Base-by-base conservation (phyloP, 2,113 vertebrate genomes). In the Dermatemys mawii region DNA sequence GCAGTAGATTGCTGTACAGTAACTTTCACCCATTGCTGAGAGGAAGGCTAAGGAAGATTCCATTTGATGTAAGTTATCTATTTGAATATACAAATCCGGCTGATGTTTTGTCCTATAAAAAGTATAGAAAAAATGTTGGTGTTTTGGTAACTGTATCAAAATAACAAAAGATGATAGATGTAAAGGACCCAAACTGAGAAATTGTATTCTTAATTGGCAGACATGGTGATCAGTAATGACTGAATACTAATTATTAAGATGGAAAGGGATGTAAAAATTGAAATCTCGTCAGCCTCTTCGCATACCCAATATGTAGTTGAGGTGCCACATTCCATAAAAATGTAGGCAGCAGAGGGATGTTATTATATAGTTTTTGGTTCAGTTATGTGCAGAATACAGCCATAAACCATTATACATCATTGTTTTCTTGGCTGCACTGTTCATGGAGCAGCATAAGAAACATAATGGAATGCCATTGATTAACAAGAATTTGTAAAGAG, bases 1-100 rank as follows among this genome's bases (percentile, higher is more conserved):
- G 96, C 27, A 98, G 97, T 4, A 95, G 97, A 3, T 89, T 99
- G 11, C 75, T 94, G n/a, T 99, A 98, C 57, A 81, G 94, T 63
- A 99, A 99, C 92, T 99, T 99, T 84, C 98, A 99, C 90, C 98
- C 99, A 4, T 96, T 99, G 75, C 93, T 99, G 49, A 97, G 98
- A 48, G 98, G 98, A 90, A 98, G 98, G 90, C 93, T 98, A 81
- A 98, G 98, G 83, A 92, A 90, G 14, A 95, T 99, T 93, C 91
- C 95, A 38, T 3, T 98, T 94, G 96, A 98, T 32, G 99, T 99
- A 98, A 99, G 99, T 98, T 92, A 41, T 93, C 29, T 51, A 19
- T 49, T 60, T 76, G 60, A 55, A 17, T 78, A n/a, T 49, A 48
- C 24, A 44, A 38, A 27, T 93, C 83, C 5, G 84, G 14, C 79